A percentile compares a stretch with the other conserved stretches of the same genome.
Conservation (phyloP, 2,113 vertebrate species). For the Elgaria multicarinata region DNA sequence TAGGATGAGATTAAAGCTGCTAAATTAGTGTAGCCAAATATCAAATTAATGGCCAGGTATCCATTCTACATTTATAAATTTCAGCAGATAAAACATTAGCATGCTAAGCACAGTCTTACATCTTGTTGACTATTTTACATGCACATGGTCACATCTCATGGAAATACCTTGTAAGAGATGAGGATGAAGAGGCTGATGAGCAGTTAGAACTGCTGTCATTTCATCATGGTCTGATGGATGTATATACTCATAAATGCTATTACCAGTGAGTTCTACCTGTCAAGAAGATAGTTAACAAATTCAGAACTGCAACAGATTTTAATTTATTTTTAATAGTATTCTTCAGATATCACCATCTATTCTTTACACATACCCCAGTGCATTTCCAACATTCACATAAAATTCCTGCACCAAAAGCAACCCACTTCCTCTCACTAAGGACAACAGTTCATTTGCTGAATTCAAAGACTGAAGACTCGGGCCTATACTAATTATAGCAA, state of each 20-base stretch:
- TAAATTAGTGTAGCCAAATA: background rate
- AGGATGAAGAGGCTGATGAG: conserved; percentile 86
- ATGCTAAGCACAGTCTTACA: background rate
- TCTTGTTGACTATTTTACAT: background rate
- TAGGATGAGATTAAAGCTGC: background rate
- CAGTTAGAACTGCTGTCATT: conserved; percentile 91
- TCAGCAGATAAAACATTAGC: rapidly evolving
- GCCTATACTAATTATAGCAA: background rate
- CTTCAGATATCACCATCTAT: background rate
- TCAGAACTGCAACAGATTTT: background rate
- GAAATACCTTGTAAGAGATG: conserved; percentile 88
- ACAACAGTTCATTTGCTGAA: background rate
- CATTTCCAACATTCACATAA: background rate
- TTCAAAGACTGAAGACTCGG: background rate
- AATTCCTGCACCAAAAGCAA: background rate
- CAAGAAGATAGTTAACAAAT: conserved; percentile 18
- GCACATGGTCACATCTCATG: background rate
- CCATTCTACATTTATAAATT: background rate
- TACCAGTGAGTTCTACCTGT: conserved; percentile 96
- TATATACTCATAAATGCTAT: conserved; percentile 97
- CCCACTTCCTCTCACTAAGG: background rate
- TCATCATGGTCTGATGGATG: conserved; percentile 95
- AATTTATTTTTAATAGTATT: background rate
- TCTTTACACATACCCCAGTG: background rate
- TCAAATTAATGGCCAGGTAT: background rate